Base-by-base conservation (phyloP, 2,888 invertebrate genomes). In the Synergus umbraculus region DNA sequence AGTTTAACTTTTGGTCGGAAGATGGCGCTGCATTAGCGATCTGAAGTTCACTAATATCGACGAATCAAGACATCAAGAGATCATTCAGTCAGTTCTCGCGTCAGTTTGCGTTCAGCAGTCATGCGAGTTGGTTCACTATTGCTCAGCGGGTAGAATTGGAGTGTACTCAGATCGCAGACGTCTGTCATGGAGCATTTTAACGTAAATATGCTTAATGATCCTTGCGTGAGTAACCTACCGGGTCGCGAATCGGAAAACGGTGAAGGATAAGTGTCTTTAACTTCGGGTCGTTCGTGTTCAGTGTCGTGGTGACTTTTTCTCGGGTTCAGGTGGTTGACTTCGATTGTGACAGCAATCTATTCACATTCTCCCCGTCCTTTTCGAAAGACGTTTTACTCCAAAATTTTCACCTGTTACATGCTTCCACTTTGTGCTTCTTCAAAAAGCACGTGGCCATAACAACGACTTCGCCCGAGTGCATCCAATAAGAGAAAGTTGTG, bases 51-150 rank as follows among this genome's bases (percentile, higher is more conserved):
- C 18, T 63, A 63, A 12, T 18, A 4, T 22, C 18, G 9, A n/a
- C 66, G 43, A 66, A n/a, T 44, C 7, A 44, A 44, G 44, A 8
- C 78, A 87, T 83, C 77, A 22, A 22, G 29, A 12, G 63, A 63
- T 29, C 88, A 82, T 76, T 63, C 63, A 63, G 63, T 63, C 22
- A 58, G 13, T 4, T 13, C 4, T 44, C 37, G 37, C 37, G 7
- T 66, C 66, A 66, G 66, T 66, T 44, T 79, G 81, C 80, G 80
- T 82, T 82, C 76, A 76, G 83, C 78, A 77, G 78, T 80, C 81
- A 78, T 80, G 81, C 77, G 77, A 76, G 79, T 58, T 81, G 79
- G 81, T 54, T 80, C 77, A 80, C 78, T 81, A 79, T 65, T 78
- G 81, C 44, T 37, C 67, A 49, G 18, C 76, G 79, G 78, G 58